phyloP scores from a whole-genome alignment of 1,140 invertebrate genomes.

The Xylocopa sonorina region DNA sequence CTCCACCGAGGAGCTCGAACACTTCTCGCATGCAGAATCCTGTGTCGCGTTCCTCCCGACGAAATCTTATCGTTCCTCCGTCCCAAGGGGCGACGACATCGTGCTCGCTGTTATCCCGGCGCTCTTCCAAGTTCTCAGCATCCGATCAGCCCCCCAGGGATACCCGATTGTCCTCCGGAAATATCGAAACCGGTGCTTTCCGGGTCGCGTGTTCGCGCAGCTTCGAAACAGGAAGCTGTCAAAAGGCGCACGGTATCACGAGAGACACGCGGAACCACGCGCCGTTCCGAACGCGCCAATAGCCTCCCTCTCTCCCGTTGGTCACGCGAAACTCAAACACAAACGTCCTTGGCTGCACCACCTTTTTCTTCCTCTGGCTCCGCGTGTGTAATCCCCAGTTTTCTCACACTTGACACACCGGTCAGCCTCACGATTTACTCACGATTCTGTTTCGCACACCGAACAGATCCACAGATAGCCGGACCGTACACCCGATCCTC shows the following conservation, averaged over 20 bases:
- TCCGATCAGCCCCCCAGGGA: too few relatives aligned
- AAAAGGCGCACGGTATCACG: slow-evolving; percentile 13
- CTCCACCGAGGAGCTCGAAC: slow-evolving; percentile 72
- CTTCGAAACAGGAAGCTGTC: neutral
- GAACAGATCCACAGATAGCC: neutral
- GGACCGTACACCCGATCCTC: too few relatives aligned
- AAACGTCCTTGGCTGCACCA: slow-evolving; percentile 52
- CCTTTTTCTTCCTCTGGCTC: slow-evolving; percentile 12
- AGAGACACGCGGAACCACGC: slow-evolving; percentile 40
- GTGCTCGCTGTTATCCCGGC: neutral
- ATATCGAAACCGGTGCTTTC: neutral
- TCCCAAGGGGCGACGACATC: slow-evolving; percentile 38
- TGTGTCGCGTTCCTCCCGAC: neutral
- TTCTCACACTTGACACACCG: slow-evolving; percentile 30
- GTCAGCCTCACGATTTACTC: slow-evolving; percentile 14
- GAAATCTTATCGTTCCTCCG: slow-evolving; percentile 42
- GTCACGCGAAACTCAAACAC: slow-evolving; percentile 50
- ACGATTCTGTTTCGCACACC: slow-evolving; percentile 22
- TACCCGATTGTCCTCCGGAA: neutral
- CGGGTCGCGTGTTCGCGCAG: neutral
- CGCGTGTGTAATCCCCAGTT: slow-evolving; percentile 15
- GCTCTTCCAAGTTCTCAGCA: neutral
- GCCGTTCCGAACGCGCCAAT: neutral
- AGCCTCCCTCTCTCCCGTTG: slow-evolving; percentile 16
- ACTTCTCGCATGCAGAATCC: slow-evolving; percentile 75